phyloP scores from a whole-genome alignment of 2,797 vertebrate genomes.

The Oreochromis mossambicus region DNA sequence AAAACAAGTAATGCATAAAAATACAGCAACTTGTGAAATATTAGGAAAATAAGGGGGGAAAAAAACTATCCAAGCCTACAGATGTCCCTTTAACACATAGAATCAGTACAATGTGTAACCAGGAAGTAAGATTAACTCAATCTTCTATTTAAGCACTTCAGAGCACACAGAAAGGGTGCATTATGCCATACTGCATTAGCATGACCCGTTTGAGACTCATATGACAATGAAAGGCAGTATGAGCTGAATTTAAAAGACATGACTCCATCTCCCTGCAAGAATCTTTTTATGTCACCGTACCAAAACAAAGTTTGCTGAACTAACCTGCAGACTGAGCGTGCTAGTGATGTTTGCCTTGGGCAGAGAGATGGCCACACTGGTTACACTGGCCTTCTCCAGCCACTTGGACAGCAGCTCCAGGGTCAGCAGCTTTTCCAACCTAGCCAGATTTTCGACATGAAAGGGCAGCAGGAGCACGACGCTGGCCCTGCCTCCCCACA shows the following conservation, averaged over 20 bases:
- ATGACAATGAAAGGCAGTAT: not conserved
- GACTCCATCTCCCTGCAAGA: not conserved
- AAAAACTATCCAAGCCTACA: not conserved
- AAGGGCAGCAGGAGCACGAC: constrained; percentile 69
- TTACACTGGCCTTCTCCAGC: constrained; percentile 50
- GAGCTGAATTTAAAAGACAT: not conserved
- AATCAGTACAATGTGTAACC: not conserved
- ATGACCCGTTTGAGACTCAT: not conserved
- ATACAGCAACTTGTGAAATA: not conserved
- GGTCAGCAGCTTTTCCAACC: constrained; percentile 69
- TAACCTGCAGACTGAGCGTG: constrained; percentile 67
- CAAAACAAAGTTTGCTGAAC: not conserved
- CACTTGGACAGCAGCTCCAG: constrained; percentile 61
- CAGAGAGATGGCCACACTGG: constrained; percentile 61
- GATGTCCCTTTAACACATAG: not conserved
- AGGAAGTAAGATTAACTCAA: not conserved
- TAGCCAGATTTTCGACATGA: constrained; percentile 61
- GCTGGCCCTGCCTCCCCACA: constrained; percentile 60
- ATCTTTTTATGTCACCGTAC: not conserved
- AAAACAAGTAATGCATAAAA: not conserved
- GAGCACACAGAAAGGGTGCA: not conserved
- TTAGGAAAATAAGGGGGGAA: not conserved
- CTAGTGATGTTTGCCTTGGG: constrained; percentile 63
- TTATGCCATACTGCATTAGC: not conserved
- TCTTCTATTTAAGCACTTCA: not conserved